phyloP scores from a whole-genome alignment of 1,140 invertebrate species.

The Heliconius hewitsoni region DNA sequence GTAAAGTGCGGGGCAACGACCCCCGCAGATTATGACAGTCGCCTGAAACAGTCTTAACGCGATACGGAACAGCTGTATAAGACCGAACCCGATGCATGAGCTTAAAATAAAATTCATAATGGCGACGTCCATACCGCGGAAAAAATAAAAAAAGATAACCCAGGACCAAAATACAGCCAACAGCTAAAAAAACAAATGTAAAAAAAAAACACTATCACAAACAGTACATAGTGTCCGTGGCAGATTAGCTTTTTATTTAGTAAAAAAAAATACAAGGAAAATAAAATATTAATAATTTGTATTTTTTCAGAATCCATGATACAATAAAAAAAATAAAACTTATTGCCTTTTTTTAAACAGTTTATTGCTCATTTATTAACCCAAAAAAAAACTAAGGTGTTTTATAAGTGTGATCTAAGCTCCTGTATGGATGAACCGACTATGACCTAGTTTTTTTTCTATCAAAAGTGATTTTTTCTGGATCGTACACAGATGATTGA shows the following conservation, averaged over 20 bases:
- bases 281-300: background rate
- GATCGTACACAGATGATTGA: no score
- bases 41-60: conserved; percentile 31
- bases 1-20: conserved; percentile 40
- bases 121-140: background rate
- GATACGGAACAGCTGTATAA: conserved; percentile 14
- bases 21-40: conserved; percentile 75
- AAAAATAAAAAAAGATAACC: background rate
- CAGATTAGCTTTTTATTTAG: conserved; percentile 36
- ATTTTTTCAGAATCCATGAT: background rate
- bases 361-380: no score
- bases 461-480: no score
- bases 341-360: no score
- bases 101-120: background rate
- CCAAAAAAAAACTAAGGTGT: no score
- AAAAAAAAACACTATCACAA: conserved; percentile 4
- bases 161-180: background rate
- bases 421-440: no score
- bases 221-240: conserved; percentile 32
- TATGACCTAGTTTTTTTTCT: no score
- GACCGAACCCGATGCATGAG: background rate
- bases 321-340: background rate
- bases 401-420: no score
- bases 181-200: background rate
- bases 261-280: background rate